phyloP scores from a whole-genome alignment of 2,888 invertebrate genomes.

The Synanthedon vespiformis region DNA sequence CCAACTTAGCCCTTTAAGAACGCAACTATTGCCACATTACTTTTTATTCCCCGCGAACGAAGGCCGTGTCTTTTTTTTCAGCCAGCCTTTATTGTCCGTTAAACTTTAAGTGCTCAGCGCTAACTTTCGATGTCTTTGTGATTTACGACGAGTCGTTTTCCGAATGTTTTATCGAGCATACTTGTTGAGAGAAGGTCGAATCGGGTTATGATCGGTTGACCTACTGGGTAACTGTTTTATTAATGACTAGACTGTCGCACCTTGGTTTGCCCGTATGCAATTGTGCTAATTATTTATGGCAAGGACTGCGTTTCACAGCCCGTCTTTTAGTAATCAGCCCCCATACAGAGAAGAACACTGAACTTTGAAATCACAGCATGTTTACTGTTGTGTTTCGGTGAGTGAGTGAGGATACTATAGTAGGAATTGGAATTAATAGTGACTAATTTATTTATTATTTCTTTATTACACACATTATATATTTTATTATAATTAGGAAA shows the following conservation, averaged over 20 bases:
- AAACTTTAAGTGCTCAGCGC: slow-evolving; percentile 68
- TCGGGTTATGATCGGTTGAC: slow-evolving; percentile 29
- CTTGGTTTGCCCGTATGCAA: not conserved
- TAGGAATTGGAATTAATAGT: no score
- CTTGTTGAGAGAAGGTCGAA: slow-evolving; percentile 66
- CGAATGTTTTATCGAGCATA: slow-evolving; percentile 69
- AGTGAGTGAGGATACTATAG: no score
- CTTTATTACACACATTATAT: no score
- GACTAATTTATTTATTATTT: no score
- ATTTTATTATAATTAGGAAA: no score
- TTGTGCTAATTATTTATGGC: no score
- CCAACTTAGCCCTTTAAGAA: slow-evolving; percentile 62
- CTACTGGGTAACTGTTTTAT: slow-evolving; percentile 42
- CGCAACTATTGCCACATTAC: slow-evolving; percentile 57
- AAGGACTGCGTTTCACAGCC: no score
- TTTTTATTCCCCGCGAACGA: slow-evolving; percentile 48
- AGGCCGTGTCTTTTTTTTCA: slow-evolving; percentile 49
- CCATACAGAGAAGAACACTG: no score
- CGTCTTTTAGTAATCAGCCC: no score
- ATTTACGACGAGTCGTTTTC: slow-evolving; percentile 62
- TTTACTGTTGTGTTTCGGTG: no score
- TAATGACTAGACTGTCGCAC: not conserved
- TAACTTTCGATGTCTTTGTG: slow-evolving; percentile 65
- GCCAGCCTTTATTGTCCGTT: slow-evolving; percentile 67
- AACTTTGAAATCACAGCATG: no score